Percentiles rank a stretch among this genome's conserved stretches.
phyloP scores from a whole-genome alignment of 2,888 invertebrate species.

The Tetropium fuscum region DNA sequence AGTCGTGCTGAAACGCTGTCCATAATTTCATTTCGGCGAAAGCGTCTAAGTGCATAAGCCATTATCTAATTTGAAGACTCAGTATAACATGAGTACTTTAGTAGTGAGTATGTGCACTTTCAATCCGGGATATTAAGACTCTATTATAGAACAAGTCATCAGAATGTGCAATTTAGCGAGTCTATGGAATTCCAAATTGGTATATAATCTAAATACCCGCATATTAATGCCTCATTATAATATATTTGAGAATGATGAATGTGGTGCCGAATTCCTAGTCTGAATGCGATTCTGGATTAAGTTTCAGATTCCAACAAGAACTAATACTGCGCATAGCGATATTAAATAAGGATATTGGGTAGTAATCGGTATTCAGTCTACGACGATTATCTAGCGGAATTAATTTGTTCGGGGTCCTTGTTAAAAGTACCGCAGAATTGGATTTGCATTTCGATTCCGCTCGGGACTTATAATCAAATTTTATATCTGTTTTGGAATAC shows the following conservation, averaged over 20 bases:
- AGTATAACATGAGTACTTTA: neutral
- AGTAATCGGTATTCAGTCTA: constrained; percentile 46
- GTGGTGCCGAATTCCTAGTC: constrained; percentile 7
- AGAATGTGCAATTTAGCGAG: neutral
- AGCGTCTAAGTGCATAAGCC: too few relatives aligned
- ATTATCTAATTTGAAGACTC: too few relatives aligned
- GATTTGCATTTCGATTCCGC: constrained; percentile 39
- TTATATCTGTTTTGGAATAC: constrained; percentile 44
- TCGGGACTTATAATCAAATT: constrained; percentile 44
- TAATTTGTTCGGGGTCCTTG: constrained; percentile 44
- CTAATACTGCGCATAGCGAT: constrained; percentile 12
- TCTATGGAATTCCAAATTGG: constrained; percentile 12
- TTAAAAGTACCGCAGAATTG: constrained; percentile 45
- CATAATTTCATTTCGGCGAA: too few relatives aligned
- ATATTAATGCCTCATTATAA: constrained; percentile 26
- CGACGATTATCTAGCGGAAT: constrained; percentile 43
- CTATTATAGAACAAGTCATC: neutral
- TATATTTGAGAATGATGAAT: constrained; percentile 19
- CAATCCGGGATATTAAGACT: constrained; percentile 2
- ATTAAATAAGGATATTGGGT: constrained; percentile 25
- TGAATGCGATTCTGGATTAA: constrained; percentile 2
- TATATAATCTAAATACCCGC: constrained; percentile 21
- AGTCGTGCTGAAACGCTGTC: too few relatives aligned
- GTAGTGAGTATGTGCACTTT: neutral
- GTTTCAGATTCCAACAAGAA: constrained; percentile 17